Evolutionary conservation across 2,113 vertebrate genomes (phyloP), one percentile per base, ranked within the genome.

Genomic region (Ornithorhynchus anatinus): DNA sequence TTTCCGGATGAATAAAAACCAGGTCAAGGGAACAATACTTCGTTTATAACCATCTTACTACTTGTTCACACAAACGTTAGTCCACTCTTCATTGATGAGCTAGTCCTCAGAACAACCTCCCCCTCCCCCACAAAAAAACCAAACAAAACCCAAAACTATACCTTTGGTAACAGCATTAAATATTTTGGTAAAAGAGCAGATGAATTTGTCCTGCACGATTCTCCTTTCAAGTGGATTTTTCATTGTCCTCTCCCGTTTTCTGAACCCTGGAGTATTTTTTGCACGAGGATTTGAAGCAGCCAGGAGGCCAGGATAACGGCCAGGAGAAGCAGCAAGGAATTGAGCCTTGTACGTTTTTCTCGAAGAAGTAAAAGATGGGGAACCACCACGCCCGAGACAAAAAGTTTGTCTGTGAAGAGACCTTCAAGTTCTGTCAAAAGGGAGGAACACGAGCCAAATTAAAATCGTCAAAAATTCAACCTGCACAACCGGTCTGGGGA

Each of bases 301-400:
- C 89, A 14, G 97, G 96, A 31, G 96, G 96, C 94, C 97, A 99
- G 72, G 94, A 94, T 43, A 98, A 84, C 0, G 97, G 97, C 96
- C 96, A 99, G 39, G 94, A 95, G 88, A 96, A 99, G 56, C 94
- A 95, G 77, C 96, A 97, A 25, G 97, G 97, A 83, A 99, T 94
- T 6, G 95, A 86, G 16, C 94, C 94, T 79, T 97, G 96, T n/a
- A 99, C 92, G 1, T 98, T 99, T 84, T 94, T 96, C 93, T 99
- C 98, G 5, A 99, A 92, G 75, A 99, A 97, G 88, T 94, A 95
- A 84, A 99, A 99, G 77, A 98, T 86, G 4, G 97, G 97, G 85
- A 96, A 98, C 98, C 98, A 99, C 97, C 97, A 99, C 0, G 95
- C 95, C 90, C 97, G 95, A 86, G 95, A 97, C 76, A 99, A 93